These are phyloP conservation scores for Cephalopachus bancanus DNA, from an alignment of 2,797 vertebrate genomes.

Conservation along the genomic window DNA sequence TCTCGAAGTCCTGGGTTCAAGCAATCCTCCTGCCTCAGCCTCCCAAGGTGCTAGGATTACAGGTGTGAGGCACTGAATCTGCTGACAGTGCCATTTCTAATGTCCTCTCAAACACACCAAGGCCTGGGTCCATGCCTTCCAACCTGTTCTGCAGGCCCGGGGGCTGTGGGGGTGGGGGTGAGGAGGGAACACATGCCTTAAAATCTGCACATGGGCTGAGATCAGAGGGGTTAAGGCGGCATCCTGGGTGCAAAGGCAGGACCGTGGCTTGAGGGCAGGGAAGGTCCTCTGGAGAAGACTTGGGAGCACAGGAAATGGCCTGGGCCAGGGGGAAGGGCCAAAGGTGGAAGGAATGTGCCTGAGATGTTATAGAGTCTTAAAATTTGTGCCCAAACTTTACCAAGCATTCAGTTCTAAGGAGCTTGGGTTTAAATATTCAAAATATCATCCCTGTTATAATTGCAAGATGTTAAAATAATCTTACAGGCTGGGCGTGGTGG, in stretches of 20 bases:
- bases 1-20: too few species aligned
- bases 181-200: too few species aligned
- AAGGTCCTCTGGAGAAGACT: background rate
- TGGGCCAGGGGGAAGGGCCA: accelerated
- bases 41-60: too few species aligned
- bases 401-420: background rate
- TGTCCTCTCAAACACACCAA: background rate
- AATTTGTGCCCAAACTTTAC: background rate
- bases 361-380: background rate
- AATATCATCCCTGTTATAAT: background rate
- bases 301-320: background rate
- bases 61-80: too few species aligned
- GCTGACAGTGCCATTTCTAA: background rate
- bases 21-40: too few species aligned
- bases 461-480: background rate
- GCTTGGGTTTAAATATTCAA: background rate
- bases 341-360: too few species aligned
- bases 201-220: background rate
- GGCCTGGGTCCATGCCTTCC: background rate
- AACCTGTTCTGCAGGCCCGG: background rate
- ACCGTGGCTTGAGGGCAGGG: accelerated
- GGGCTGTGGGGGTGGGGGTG: too few species aligned
- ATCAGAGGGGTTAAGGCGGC: background rate
- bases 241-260: background rate
- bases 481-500: background rate